A percentile compares a stretch with the other conserved stretches of the same genome.
phyloP scores from a whole-genome alignment of 2,113 vertebrate genomes.

The Oxyruncus cristatus region DNA sequence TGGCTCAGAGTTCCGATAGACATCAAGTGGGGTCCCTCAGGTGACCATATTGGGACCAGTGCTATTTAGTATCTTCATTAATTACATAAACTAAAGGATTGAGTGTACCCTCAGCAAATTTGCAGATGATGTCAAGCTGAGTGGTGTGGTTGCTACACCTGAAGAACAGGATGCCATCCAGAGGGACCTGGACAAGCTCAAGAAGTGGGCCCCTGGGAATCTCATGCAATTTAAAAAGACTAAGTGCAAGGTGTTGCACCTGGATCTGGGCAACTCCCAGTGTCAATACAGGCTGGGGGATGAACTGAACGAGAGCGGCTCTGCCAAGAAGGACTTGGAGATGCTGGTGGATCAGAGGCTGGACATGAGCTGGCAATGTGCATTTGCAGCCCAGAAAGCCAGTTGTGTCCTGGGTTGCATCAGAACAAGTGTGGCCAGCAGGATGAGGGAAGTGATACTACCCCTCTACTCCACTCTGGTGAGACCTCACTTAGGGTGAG shows the following conservation, averaged over 20 bases:
- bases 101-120: not conserved
- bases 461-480: not conserved
- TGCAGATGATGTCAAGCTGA: not conserved
- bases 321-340: rapidly evolving
- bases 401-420: not conserved
- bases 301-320: not conserved
- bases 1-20: not conserved
- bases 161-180: not conserved
- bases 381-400: not conserved
- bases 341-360: not conserved
- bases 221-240: not conserved
- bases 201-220: not conserved
- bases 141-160: rapidly evolving
- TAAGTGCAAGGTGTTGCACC: not conserved
- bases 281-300: not conserved
- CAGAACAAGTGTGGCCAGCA: not conserved
- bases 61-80: not conserved
- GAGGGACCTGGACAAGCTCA: not conserved
- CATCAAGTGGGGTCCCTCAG: not conserved
- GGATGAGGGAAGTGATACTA: not conserved
- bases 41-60: not conserved
- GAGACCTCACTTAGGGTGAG: rapidly evolving
- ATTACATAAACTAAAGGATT: not conserved
- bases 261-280: rapidly evolving
- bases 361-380: rapidly evolving